Conservation (phyloP, 2,797 vertebrate genomes). For the Gephyroberyx darwinii region DNA sequence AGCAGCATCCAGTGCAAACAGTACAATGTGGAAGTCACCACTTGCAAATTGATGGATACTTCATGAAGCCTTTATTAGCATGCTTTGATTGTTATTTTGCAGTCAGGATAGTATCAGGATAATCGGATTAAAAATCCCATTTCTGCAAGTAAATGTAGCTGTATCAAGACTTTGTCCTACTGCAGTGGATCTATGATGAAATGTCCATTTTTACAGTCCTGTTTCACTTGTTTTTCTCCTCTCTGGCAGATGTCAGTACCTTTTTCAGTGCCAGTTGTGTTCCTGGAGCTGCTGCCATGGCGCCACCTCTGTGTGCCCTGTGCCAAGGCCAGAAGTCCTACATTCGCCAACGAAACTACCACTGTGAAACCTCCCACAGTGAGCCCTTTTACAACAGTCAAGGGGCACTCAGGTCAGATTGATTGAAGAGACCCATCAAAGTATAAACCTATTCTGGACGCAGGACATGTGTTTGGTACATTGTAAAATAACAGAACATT, state of each 20-base stretch:
- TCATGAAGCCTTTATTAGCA: too few relatives aligned
- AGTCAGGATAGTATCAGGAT: background rate
- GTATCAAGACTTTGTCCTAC: background rate
- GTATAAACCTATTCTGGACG: constrained; percentile 52
- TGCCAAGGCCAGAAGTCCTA: constrained; percentile 90
- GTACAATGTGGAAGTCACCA: background rate
- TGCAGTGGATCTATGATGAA: background rate
- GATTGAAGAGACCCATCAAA: background rate
- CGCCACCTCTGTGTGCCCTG: constrained; percentile 82
- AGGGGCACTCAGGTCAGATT: constrained; percentile 88
- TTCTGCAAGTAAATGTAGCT: background rate
- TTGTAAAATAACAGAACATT: background rate
- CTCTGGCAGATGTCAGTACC: constrained; percentile 79
- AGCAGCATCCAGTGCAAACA: background rate
- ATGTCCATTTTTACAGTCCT: background rate
- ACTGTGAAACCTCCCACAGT: constrained; percentile 88
- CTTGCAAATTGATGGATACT: background rate
- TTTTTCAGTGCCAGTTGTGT: constrained; percentile 91
- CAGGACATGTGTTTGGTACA: background rate
- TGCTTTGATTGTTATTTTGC: too few relatives aligned
- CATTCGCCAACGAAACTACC: constrained; percentile 85
- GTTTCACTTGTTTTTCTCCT: constrained; percentile 26
- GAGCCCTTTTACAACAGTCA: constrained; percentile 90
- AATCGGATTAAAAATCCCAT: background rate
- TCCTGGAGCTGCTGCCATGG: constrained; percentile 84